phyloP scores from a whole-genome alignment of 2,113 vertebrate genomes.

The Tachysurus fulvidraco region DNA sequence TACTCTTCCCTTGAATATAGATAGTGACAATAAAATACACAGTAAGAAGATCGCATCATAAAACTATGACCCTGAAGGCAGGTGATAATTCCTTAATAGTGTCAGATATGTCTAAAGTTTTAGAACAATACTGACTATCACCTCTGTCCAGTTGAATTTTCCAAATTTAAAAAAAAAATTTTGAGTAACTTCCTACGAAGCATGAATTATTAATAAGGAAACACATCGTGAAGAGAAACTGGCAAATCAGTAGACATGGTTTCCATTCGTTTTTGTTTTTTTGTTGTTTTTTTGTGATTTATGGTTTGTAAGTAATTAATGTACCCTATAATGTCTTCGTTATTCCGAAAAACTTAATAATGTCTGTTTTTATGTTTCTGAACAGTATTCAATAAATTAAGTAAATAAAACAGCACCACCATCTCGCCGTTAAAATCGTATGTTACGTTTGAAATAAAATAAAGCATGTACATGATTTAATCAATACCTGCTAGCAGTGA shows the following conservation, averaged over 20 bases:
- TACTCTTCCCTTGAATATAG: neutral
- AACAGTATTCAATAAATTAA: neutral
- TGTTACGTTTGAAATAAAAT: neutral
- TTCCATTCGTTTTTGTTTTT: neutral
- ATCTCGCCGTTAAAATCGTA: neutral
- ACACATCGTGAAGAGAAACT: no score
- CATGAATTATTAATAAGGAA: neutral
- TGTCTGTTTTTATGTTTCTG: neutral
- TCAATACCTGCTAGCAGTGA: neutral
- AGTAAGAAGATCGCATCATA: neutral
- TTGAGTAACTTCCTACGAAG: neutral
- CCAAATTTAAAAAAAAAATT: neutral
- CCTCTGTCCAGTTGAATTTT: neutral
- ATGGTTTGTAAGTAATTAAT: neutral
- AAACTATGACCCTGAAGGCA: neutral
- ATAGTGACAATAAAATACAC: neutral
- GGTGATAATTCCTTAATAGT: neutral
- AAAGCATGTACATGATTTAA: conserved; percentile 13
- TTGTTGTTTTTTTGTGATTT: no score
- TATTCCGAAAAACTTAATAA: neutral
- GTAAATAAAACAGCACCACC: neutral
- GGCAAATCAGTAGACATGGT: no score
- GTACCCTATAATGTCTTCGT: neutral
- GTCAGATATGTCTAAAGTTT: neutral
- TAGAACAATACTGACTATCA: neutral